Evolutionary conservation across 2,888 invertebrate species (phyloP), one percentile per base, ranked within the genome.

Genomic region (Hyalella azteca): DNA sequence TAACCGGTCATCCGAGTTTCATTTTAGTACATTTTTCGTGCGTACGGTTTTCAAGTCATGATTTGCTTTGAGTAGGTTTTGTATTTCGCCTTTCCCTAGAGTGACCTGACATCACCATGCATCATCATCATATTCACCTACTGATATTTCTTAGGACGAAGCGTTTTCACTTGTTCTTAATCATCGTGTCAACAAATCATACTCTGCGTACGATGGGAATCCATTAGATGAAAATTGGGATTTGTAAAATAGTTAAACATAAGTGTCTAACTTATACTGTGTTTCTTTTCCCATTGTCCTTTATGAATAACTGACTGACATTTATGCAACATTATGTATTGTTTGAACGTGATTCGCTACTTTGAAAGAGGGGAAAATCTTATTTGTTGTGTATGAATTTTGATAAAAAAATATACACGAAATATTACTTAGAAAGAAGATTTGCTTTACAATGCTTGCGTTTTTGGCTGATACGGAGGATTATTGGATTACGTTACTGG

Each of bases 111-210:
- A 66, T 66, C 36, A 36, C 66, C 22, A n/a, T 22, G 22, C 59
- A 59, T 66, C 39, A 36, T 36, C 66, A 36, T 29, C 36, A 29
- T 22, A 32, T 15, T 66, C 36, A 66, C 19, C 66, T 29, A 13
- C 29, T n/a, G 29, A 29, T 39, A 36, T 9, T 39, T 32, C 19
- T n/a, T 66, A 66, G 66, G 66, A 36, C 11, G 36, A 19, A 11
- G 36, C 32, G 66, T 19, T 15, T 36, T 36, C 66, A 59, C 29
- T 29, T 59, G 29, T 59, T 29, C 59, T 59, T 29, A 3, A 59
- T 59, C 59, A 66, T 66, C 66, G 66, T 66, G 66, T 66, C 32
- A 66, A 66, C 36, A 66, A 66, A 66, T 66, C 66, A 66, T 66
- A 29, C 66, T 66, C 66, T 66, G n/a, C 36, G n/a, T n/a, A 45